These are phyloP conservation scores for Xylocampa areola DNA, from an alignment of 2,888 invertebrate genomes.

Conservation along the genomic window DNA sequence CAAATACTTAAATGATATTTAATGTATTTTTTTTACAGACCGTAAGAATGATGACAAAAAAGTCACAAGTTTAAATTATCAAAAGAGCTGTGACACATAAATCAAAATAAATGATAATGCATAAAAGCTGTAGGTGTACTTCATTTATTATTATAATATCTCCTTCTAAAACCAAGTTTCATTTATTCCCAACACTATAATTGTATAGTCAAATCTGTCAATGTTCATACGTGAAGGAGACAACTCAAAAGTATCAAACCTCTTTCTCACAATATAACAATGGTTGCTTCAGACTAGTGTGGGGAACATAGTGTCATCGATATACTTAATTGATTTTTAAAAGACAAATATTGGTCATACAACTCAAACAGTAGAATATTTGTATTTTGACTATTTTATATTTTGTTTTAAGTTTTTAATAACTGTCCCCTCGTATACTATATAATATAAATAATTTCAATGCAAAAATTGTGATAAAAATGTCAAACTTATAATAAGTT, in stretches of 20 bases:
- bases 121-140: slow-evolving; percentile 16
- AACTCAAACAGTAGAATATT: slow-evolving; percentile 31
- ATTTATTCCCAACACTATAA: no score
- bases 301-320: background rate
- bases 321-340: slow-evolving; percentile 1
- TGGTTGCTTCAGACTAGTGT: slow-evolving; percentile 1
- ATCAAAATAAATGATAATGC: slow-evolving; percentile 22
- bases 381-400: slow-evolving; percentile 2
- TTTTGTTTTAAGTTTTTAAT: slow-evolving; percentile 13
- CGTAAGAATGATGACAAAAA: no score
- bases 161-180: slow-evolving; percentile 11
- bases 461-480: slow-evolving; percentile 34
- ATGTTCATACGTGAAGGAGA: background rate
- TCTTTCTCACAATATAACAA: background rate
- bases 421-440: slow-evolving; percentile 52
- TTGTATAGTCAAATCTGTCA: background rate
- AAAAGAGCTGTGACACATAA: background rate
- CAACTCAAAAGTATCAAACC: background rate
- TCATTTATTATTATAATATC: background rate
- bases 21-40: no score
- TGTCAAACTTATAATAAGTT: slow-evolving; percentile 36
- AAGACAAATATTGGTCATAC: slow-evolving; percentile 40
- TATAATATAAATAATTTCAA: slow-evolving; percentile 42
- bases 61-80: no score
- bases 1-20: no score